Base-by-base conservation (phyloP, 2,113 vertebrate genomes). In the Peromyscus californicus region DNA sequence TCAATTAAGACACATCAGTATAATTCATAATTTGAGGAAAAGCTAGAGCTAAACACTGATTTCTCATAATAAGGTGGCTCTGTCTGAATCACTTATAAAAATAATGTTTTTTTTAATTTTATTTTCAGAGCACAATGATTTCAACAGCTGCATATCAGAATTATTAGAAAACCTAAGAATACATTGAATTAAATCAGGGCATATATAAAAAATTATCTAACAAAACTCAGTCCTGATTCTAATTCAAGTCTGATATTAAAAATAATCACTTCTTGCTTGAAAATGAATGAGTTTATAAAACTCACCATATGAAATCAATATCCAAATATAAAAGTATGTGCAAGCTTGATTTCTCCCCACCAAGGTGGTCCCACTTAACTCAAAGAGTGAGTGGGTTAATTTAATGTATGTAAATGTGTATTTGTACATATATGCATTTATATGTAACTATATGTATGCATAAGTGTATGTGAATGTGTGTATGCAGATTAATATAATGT, bases 301-400 rank as follows among this genome's bases (percentile, higher is more conserved):
- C 17, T 67, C 11, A 5, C 6, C 15, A 63, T 65, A 29, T 33
- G 31, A 86, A 86, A 11, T 67, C 39, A 65, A 13, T 67, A 45
- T 57, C 67, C 21, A 83, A 29, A 76, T 72, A 3, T 85, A n/a
- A 88, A 88, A 76, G 3, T 67, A 69, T 48, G 0, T 95, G 0
- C n/a, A 67, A 61, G 11, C 39, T 36, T 95, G 16, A 84, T 51
- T 33, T 90, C 54, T 72, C 7, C 13, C 79, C 0, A 42, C 0
- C 42, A n/a, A 65, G 1, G 3, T 45, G 5, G 12, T 2, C 5
- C 1, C 2, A 7, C 0, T 65, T 33, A 57, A 22, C n/a, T 86
- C 7, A 26, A 36, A 54, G 5, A 85, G 11, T 19, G 13, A 65
- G 7, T 39, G 31, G 31, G n/a, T 87, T 59, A 91, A 2, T 57